A percentile compares a stretch with the other conserved stretches of the same genome.
Conservation (phyloP, 2,113 vertebrate species). For the Tonatia bakeri region DNA sequence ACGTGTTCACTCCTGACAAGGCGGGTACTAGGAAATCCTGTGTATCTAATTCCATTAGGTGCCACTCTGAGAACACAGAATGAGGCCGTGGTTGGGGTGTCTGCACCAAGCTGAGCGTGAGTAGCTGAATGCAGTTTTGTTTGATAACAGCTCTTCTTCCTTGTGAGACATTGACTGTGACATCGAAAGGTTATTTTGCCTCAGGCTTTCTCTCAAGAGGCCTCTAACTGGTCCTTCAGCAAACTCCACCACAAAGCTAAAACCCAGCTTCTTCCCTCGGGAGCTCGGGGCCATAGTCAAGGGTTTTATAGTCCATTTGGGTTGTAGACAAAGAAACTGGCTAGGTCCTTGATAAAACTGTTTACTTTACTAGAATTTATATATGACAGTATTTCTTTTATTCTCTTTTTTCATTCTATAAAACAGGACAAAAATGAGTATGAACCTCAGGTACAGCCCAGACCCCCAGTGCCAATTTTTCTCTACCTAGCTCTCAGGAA, state of each 20-base stretch:
- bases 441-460: not conserved
- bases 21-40: rapidly evolving
- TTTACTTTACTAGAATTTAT: not conserved
- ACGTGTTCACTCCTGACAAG: not conserved
- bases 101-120: not conserved
- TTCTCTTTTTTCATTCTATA: not conserved
- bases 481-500: not conserved
- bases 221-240: not conserved
- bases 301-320: not conserved
- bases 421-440: not conserved
- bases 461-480: too few species aligned
- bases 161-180: not conserved
- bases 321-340: not conserved
- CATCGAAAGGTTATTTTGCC: not conserved
- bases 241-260: not conserved
- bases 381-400: not conserved
- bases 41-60: not conserved
- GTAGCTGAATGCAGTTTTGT: not conserved
- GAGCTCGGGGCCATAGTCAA: not conserved
- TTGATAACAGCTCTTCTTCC: not conserved
- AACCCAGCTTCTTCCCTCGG: not conserved
- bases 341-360: not conserved
- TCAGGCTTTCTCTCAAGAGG: not conserved
- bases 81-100: not conserved
- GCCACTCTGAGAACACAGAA: not conserved